Conservation (phyloP, 2,888 invertebrate species). For the Kuschelorhynchus macadamiae region DNA sequence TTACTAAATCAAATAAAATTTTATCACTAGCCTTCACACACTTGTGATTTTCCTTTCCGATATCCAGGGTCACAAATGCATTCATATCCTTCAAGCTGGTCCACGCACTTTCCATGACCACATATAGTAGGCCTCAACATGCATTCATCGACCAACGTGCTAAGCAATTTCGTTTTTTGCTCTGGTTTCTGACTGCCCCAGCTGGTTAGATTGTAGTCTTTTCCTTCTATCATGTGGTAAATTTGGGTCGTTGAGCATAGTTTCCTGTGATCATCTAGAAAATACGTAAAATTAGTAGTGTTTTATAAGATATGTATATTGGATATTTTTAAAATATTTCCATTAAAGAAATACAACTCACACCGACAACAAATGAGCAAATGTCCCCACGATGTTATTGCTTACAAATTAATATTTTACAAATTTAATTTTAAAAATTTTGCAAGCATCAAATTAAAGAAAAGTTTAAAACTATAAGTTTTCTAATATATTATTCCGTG, state of each 20-base stretch:
- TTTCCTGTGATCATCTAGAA: slow-evolving; percentile 64
- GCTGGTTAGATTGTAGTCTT: slow-evolving; percentile 42
- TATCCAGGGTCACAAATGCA: slow-evolving; percentile 85
- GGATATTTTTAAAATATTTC: no score
- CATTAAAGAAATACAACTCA: no score
- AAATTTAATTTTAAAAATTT: no score
- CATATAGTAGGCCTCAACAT: slow-evolving; percentile 82
- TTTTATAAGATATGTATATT: neutral
- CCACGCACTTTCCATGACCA: slow-evolving; percentile 81
- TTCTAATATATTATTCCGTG: no score
- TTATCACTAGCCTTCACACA: slow-evolving; percentile 70
- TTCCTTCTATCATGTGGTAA: slow-evolving; percentile 28
- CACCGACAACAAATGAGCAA: no score
- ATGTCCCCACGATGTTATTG: no score
- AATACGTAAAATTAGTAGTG: slow-evolving; percentile 8
- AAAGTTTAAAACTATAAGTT: no score
- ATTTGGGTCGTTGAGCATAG: slow-evolving; percentile 59
- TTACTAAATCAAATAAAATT: slow-evolving; percentile 29
- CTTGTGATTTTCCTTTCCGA: slow-evolving; percentile 67
- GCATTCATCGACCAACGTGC: slow-evolving; percentile 80
- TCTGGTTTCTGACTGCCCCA: slow-evolving; percentile 31
- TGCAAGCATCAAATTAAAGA: no score
- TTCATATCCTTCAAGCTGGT: slow-evolving; percentile 82
- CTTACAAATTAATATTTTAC: no score
- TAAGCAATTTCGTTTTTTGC: slow-evolving; percentile 49